A percentile compares a stretch with the other conserved stretches of the same genome.
These are phyloP conservation scores for Caenorhabditis doughertyi DNA, from an alignment of 2,888 invertebrate genomes.

Conservation along the genomic window DNA sequence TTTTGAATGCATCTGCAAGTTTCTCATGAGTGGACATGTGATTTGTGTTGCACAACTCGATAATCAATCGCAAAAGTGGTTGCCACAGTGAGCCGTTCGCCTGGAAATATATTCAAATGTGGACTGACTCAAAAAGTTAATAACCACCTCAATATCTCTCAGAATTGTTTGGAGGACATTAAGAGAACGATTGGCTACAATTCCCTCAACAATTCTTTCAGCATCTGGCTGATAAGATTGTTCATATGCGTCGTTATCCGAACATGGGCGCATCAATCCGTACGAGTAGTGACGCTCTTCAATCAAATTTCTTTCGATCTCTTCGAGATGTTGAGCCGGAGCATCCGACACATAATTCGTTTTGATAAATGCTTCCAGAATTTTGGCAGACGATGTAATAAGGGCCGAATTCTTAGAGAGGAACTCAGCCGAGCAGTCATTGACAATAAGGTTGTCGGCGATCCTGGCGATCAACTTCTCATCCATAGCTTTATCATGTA, in stretches of 20 bases:
- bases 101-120: conserved; percentile 6
- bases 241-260: conserved; percentile 35
- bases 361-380: conserved; percentile 46
- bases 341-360: conserved; percentile 42
- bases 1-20: conserved; percentile 62
- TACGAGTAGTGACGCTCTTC: conserved; percentile 43
- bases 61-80: conserved; percentile 68
- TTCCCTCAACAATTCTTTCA: conserved; percentile 67
- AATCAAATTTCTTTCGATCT: conserved; percentile 29
- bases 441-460: conserved; percentile 43
- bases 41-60: conserved; percentile 73
- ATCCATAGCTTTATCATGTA: conserved; percentile 61
- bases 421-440: conserved; percentile 31
- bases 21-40: conserved; percentile 68
- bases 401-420: conserved; percentile 24
- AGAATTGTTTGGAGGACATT: conserved; percentile 51
- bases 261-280: conserved; percentile 24
- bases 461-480: conserved; percentile 37
- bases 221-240: conserved; percentile 65
- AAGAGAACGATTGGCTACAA: conserved; percentile 49
- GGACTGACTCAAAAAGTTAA: not conserved
- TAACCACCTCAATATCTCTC: conserved; percentile 35
- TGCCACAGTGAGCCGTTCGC: conserved; percentile 66
- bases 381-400: conserved; percentile 33
- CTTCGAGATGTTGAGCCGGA: conserved; percentile 47